phyloP scores from a whole-genome alignment of 1,140 invertebrate species.

The Caenorhabditis tropicalis region DNA sequence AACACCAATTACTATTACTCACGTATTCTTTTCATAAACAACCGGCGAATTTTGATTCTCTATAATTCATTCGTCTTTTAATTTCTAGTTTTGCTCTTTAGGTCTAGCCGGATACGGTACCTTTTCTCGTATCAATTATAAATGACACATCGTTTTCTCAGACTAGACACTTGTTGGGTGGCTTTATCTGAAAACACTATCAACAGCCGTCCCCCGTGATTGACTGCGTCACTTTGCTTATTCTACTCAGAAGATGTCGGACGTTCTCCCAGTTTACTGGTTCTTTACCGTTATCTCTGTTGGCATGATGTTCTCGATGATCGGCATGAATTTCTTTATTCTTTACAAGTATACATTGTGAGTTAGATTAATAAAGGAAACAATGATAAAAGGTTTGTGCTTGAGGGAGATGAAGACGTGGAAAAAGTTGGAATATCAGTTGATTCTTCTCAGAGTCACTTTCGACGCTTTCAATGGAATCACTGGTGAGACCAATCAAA shows the following conservation, averaged over 20 bases:
- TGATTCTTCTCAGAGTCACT: not conserved
- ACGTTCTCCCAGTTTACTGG: not conserved
- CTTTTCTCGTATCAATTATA: too few relatives aligned
- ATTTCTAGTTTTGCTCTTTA: too few relatives aligned
- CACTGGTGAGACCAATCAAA: not conserved
- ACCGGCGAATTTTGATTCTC: too few relatives aligned
- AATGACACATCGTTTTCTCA: too few relatives aligned
- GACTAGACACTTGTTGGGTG: too few relatives aligned
- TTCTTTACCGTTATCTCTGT: not conserved
- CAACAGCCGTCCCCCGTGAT: too few relatives aligned
- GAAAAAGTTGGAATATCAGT: not conserved
- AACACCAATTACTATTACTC: not conserved
- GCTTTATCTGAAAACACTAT: too few relatives aligned
- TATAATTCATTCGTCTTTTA: too few relatives aligned
- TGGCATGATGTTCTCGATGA: not conserved
- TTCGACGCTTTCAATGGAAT: not conserved
- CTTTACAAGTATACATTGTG: not conserved
- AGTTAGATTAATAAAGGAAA: not conserved
- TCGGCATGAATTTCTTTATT: not conserved
- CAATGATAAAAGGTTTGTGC: not conserved
- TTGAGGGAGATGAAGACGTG: not conserved
- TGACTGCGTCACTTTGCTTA: not conserved
- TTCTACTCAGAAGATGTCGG: not conserved
- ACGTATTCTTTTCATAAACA: not conserved
- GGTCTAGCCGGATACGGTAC: too few relatives aligned